Base-by-base conservation (phyloP, 2,113 vertebrate species). In the Ellobius talpinus region DNA sequence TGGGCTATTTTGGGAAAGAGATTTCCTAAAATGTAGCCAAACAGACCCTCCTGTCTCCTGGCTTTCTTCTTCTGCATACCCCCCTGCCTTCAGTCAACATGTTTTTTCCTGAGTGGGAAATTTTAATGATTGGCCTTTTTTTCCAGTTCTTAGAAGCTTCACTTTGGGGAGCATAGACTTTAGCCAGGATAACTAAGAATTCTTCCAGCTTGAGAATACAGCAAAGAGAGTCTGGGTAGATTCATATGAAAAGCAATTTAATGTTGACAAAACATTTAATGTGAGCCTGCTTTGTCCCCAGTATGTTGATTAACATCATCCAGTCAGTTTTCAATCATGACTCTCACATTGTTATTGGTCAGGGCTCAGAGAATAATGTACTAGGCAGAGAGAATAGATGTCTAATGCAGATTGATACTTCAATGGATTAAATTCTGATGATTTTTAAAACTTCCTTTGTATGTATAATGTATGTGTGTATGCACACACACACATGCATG, bases 101-200 rank as follows among this genome's bases (percentile, higher is more conserved):
- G 47, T 76, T 85, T 89, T 86, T 81, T 13, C 16, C 72, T 42
- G 52, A 77, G 47, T 68, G 82, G 88, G 24, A 94, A 66, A 29
- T 93, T 91, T 96, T 93, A 52, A 84, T 73, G 52, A 42, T 87
- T 89, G 45, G 5, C 5, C 31, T 95, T 90, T 95, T 90, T 78
- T 70, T 26, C 19, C 31, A 42, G 26, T 68, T 93, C 17, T 73
- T 89, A 68, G 72, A 31, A 66, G 55, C 1, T 47, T 45, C 19
- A 19, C 7, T 7, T 70, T 14, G 47, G 39, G 73, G n/a, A 92
- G 6, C 39, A 26, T 5, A 52, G 36, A 24, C 90, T 95, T 84
- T 29, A 78, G 19, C 33, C 77, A 58, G 10, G 45, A 31, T 14
- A 81, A n/a, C 16, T 89, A 86, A 61, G 24, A 89, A 85, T 70